Evolutionary conservation across 2,797 vertebrate species (phyloP), one percentile per base, ranked within the genome.

Genomic region (Sebastes hopkinsi): DNA sequence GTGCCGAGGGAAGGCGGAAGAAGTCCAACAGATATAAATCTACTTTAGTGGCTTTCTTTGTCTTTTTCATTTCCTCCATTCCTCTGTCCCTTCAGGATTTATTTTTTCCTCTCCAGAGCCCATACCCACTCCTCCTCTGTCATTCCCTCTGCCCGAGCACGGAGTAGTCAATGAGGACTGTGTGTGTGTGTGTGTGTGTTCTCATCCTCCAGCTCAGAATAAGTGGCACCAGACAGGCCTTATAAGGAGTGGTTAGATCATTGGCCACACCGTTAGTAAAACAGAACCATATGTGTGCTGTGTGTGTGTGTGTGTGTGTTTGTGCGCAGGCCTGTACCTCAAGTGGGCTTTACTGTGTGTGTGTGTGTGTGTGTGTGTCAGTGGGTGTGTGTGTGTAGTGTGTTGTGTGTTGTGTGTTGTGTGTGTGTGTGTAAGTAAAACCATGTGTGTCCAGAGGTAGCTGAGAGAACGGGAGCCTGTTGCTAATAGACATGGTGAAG

Each of bases 211-310:
- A 54, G 85, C 92, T 91, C 89, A 93, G 94, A 93, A 93, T 93
- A 94, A 95, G 93, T 95, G 94, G 93, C 93, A 94, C 93, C 94
- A 95, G 92, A 94, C 94, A 86, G 91, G 88, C 93, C 94, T 93
- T 95, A 93, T 94, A 94, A 91, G 94, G 93, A 95, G 80, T 67
- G 92, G 91, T 93, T 95, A 93, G 94, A 94, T 95, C 94, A 95
- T 88, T 91, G 92, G 90, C 93, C 89, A 92, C 93, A 93, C 92
- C 84, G 92, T 93, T 86, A 83, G 91, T 87, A 93, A 93, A 95
- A 92, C 87, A 94, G 89, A 92, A 93, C 92, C 91, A 92, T 94
- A 89, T 95, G 94, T 61, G 22, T 32, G 8, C 18, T 60, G 68
- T 59, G 64, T 59, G 84, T 42, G 76, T 59, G 64, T 59, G 84